Conservation (phyloP, 2,888 invertebrate genomes). For the Callinectes sapidus region DNA sequence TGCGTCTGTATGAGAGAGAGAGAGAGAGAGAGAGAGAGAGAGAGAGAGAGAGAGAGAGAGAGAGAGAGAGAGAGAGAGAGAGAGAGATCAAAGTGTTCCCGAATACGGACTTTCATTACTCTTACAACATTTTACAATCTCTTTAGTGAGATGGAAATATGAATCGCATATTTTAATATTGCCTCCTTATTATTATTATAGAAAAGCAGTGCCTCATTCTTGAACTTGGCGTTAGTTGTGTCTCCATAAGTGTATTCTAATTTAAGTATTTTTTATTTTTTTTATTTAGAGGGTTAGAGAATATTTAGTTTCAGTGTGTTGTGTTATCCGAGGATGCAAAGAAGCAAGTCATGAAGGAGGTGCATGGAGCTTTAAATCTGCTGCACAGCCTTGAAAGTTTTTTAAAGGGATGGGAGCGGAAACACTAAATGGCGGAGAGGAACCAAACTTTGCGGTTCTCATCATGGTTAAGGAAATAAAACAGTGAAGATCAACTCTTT, state of each 20-base stretch:
- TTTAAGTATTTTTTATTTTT: not conserved
- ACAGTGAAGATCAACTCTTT: not conserved
- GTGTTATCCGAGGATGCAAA: not conserved
- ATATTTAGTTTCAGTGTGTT: not conserved
- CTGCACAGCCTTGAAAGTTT: not conserved
- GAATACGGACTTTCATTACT: no score
- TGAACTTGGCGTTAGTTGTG: no score
- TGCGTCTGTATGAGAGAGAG: conserved; percentile 5
- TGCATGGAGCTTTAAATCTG: not conserved
- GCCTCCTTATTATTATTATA: not conserved
- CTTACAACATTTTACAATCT: no score
- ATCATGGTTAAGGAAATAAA: not conserved
- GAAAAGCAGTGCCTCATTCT: no score
- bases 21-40: conserved; percentile 29
- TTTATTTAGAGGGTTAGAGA: not conserved
- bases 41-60: conserved; percentile 29
- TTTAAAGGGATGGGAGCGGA: not conserved
- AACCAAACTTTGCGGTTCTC: not conserved
- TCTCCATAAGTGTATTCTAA: not conserved
- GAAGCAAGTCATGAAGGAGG: not conserved
- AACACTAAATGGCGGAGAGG: not conserved
- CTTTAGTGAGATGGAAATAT: not conserved
- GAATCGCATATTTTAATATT: not conserved
- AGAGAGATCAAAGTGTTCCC: no score
- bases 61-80: conserved; percentile 8